A percentile compares a stretch with the other conserved stretches of the same genome.
These are phyloP conservation scores for Zonitis immaculata DNA, from an alignment of 2,888 invertebrate genomes.

Conservation along the genomic window DNA sequence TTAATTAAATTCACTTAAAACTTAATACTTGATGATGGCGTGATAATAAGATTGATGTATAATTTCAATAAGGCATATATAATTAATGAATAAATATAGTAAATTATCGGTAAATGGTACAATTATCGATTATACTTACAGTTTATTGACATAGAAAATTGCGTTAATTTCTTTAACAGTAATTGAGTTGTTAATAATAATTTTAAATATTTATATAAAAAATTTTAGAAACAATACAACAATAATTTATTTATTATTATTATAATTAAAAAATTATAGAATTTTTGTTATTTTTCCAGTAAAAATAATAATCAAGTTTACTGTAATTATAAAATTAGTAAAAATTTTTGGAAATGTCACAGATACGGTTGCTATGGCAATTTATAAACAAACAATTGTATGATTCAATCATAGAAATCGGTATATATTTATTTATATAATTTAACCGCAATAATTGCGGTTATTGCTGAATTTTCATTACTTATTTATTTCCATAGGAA, in stretches of 20 bases:
- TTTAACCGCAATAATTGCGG: conserved; percentile 24
- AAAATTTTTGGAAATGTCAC: conserved; percentile 1
- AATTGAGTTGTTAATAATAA: too few relatives aligned
- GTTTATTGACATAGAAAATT: conserved; percentile 15
- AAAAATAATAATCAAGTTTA: neutral
- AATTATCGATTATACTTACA: conserved; percentile 32
- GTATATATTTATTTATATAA: conserved; percentile 29
- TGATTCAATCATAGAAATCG: neutral
- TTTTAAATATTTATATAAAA: too few relatives aligned
- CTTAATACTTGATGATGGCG: too few relatives aligned
- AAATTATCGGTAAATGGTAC: conserved; percentile 2
- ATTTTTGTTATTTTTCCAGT: neutral
- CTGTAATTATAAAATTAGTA: conserved; percentile 1
- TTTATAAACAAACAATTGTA: conserved; percentile 30
- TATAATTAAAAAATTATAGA: too few relatives aligned
- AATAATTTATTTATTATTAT: too few relatives aligned
- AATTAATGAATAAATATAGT: neutral
- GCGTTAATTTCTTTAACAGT: neutral
- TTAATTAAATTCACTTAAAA: too few relatives aligned
- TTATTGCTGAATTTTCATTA: too few relatives aligned
- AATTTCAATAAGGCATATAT: too few relatives aligned
- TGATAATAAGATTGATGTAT: too few relatives aligned
- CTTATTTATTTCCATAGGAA: too few relatives aligned
- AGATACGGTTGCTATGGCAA: conserved; percentile 31
- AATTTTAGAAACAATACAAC: too few relatives aligned